A percentile compares a stretch with the other conserved stretches of the same genome.
These are phyloP conservation scores for Hypena proboscidalis DNA, from an alignment of 2,888 invertebrate species.

Conservation along the genomic window DNA sequence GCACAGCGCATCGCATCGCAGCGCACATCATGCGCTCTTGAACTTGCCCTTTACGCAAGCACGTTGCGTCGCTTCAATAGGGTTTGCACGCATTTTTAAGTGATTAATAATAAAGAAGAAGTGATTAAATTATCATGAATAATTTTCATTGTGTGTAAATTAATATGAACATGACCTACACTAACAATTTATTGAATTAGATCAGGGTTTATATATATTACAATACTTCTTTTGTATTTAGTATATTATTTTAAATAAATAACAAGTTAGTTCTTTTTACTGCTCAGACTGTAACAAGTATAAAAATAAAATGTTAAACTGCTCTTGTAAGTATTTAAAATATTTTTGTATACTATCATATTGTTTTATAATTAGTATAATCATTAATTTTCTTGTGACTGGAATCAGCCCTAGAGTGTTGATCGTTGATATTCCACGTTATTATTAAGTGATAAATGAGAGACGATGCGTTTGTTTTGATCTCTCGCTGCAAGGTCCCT, in stretches of 20 bases:
- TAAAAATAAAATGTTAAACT: too few species aligned
- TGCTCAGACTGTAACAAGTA: too few species aligned
- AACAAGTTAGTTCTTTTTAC: too few species aligned
- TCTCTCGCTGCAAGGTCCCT: constrained; percentile 33
- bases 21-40: constrained; percentile 75
- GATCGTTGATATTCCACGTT: constrained; percentile 16
- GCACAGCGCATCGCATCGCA: constrained; percentile 50
- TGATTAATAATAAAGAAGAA: too few species aligned
- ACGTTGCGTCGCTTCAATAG: constrained; percentile 38
- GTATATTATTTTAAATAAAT: too few species aligned
- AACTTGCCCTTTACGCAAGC: constrained; percentile 71
- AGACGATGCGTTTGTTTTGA: constrained; percentile 37
- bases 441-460: constrained; percentile 30
- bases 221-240: too few species aligned
- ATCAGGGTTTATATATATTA: too few species aligned
- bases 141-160: too few species aligned
- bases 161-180: neutral
- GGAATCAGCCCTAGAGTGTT: constrained; percentile 22
- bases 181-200: neutral
- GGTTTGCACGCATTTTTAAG: constrained; percentile 19
- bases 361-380: neutral
- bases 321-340: too few species aligned
- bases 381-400: neutral
- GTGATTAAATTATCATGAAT: too few species aligned
- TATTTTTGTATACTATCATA: too few species aligned